A percentile compares a stretch with the other conserved stretches of the same genome.
These are phyloP conservation scores for Nipponacmea schrenckii DNA, from an alignment of 2,888 invertebrate genomes.

Conservation along the genomic window DNA sequence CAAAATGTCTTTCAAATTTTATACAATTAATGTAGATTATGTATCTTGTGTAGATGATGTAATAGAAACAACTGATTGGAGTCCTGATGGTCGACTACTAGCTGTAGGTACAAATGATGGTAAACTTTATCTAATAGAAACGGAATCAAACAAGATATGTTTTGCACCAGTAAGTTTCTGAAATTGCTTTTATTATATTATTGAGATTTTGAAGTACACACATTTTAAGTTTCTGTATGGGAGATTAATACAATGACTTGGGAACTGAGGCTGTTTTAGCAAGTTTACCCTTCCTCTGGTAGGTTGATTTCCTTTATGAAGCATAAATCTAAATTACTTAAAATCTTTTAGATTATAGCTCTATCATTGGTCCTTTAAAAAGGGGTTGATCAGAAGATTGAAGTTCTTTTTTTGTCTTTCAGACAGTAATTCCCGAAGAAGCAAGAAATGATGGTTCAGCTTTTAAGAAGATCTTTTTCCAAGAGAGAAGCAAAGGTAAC, in stretches of 20 bases:
- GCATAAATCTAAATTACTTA: too few species aligned
- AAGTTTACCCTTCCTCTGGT: too few species aligned
- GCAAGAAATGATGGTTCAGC: slow-evolving; percentile 33
- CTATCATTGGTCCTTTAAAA: too few species aligned
- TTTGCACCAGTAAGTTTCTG: slow-evolving; percentile 46
- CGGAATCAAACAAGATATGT: slow-evolving; percentile 38
- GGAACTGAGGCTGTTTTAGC: too few species aligned
- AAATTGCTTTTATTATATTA: not conserved
- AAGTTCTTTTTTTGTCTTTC: slow-evolving; percentile 8
- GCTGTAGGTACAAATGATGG: slow-evolving; percentile 51
- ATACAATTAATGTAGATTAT: too few species aligned
- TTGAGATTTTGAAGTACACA: not conserved
- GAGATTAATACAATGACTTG: too few species aligned
- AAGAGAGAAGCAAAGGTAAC: slow-evolving; percentile 25
- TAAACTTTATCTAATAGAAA: slow-evolving; percentile 46
- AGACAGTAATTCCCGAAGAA: slow-evolving; percentile 42
- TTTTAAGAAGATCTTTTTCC: slow-evolving; percentile 39
- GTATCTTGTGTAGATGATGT: slow-evolving; percentile 48
- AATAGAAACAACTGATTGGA: slow-evolving; percentile 51
- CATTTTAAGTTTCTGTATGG: too few species aligned
- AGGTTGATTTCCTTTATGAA: too few species aligned
- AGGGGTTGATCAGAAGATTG: too few species aligned
- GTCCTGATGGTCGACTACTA: slow-evolving; percentile 52
- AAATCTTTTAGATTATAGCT: too few species aligned
- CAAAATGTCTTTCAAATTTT: too few species aligned